Conservation (phyloP, 2,888 invertebrate species). For the Chromoteleia sp. region DNA sequence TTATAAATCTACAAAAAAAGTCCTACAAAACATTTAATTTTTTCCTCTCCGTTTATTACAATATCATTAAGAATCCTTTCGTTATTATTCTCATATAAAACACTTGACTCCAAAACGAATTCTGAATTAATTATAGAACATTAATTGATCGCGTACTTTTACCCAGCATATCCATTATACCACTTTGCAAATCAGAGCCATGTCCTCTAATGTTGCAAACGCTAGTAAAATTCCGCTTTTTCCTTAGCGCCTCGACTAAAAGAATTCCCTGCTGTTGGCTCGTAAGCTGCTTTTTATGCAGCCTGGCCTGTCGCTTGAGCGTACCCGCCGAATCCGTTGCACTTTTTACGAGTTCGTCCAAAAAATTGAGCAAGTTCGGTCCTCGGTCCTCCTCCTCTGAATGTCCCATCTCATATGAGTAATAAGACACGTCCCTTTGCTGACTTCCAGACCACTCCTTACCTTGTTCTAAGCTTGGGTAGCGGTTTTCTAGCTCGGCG, state of each 20-base stretch:
- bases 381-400: conserved; percentile 29
- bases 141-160: conserved; percentile 87
- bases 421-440: conserved; percentile 56
- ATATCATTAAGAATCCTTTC: conserved; percentile 6
- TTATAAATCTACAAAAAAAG: too few relatives aligned
- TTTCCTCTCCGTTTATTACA: background rate
- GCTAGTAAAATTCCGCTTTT: conserved; percentile 85
- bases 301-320: conserved; percentile 41
- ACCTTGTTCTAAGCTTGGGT: conserved; percentile 29
- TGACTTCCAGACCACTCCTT: conserved; percentile 42
- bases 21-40: too few relatives aligned
- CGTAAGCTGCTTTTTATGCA: conserved; percentile 85
- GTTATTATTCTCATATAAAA: background rate
- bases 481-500: conserved; percentile 37
- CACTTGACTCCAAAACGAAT: conserved; percentile 4
- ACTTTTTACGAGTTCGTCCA: conserved; percentile 72
- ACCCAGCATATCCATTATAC: conserved; percentile 93
- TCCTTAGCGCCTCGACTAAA: conserved; percentile 89
- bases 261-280: conserved; percentile 91
- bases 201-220: conserved; percentile 86
- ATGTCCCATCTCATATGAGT: conserved; percentile 51
- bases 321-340: conserved; percentile 52
- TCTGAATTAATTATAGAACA: conserved; percentile 41
- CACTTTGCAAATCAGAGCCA: conserved; percentile 88
- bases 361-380: conserved; percentile 68